Percentiles rank a stretch among this genome's conserved stretches.
Conservation (phyloP, 2,797 vertebrate genomes). For the Micropoecilia bifurca region DNA sequence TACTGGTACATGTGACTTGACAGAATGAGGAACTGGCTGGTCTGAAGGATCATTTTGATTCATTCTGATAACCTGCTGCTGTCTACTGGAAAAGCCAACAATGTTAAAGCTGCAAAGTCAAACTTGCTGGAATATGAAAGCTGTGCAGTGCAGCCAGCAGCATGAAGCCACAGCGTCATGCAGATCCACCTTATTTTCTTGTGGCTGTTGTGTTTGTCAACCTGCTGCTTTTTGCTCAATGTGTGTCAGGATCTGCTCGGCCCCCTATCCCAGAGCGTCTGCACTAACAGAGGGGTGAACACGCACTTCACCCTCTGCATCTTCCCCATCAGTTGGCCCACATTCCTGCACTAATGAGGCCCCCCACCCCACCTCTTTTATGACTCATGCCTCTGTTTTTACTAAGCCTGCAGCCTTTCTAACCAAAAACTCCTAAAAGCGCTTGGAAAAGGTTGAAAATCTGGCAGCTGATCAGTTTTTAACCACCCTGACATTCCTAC, state of each 20-base stretch:
- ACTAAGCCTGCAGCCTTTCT: conserved; percentile 33
- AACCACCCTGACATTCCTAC: background rate
- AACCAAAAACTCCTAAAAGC: conserved; percentile 16
- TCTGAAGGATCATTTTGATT: conserved; percentile 23
- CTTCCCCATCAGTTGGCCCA: conserved; percentile 50
- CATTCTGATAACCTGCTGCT: conserved; percentile 18
- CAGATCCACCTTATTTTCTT: conserved; percentile 73
- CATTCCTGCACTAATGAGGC: conserved; percentile 81
- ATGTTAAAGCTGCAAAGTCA: conserved; percentile 18
- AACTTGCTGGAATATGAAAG: conserved; percentile 55
- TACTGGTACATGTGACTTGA: conserved; percentile 37
- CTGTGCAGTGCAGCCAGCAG: conserved; percentile 53
- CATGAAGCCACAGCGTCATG: conserved; percentile 34
- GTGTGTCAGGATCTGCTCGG: conserved; percentile 53
- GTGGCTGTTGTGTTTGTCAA: conserved; percentile 70
- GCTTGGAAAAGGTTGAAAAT: background rate
- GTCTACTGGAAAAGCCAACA: background rate
- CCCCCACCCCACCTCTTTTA: conserved; percentile 6
- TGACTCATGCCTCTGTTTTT: conserved; percentile 30
- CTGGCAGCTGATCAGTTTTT: background rate
- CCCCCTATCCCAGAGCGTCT: conserved; percentile 42
- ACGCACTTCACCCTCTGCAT: conserved; percentile 22
- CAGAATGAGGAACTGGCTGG: conserved; percentile 42
- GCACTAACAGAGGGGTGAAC: conserved; percentile 39
- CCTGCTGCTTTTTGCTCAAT: conserved; percentile 66